phyloP scores from a whole-genome alignment of 2,113 vertebrate genomes.

The Datnioides undecimradiatus region DNA sequence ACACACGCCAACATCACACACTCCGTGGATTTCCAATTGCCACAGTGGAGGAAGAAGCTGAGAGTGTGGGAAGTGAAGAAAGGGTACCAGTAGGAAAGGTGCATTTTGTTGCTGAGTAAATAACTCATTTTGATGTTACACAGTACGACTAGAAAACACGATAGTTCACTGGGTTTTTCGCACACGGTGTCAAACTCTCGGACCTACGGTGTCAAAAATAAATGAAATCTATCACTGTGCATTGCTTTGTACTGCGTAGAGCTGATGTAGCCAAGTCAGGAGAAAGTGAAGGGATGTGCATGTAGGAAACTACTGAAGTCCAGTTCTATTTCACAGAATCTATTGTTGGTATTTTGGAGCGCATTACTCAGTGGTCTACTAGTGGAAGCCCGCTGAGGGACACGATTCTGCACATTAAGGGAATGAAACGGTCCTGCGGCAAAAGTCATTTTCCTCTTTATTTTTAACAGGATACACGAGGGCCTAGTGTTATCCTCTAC shows the following conservation, averaged over 20 bases:
- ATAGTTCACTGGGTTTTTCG: constrained; percentile 55
- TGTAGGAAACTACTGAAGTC: constrained; percentile 12
- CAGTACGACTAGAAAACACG: constrained; percentile 64
- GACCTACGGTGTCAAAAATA: constrained; percentile 49
- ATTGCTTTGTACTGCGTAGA: constrained; percentile 9
- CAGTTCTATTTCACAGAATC: constrained; percentile 50
- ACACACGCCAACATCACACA: constrained; percentile 13
- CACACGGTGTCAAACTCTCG: constrained; percentile 52
- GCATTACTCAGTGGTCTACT: constrained; percentile 43
- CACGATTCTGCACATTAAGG: constrained; percentile 35
- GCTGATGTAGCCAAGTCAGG: constrained; percentile 31
- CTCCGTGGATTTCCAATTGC: constrained; percentile 75
- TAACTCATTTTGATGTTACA: constrained; percentile 75
- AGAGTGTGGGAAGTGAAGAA: constrained; percentile 69
- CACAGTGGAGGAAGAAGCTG: constrained; percentile 61
- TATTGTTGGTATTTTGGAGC: constrained; percentile 67
- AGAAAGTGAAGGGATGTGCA: constrained; percentile 52
- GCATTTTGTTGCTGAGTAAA: constrained; percentile 78
- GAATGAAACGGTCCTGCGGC: constrained; percentile 51
- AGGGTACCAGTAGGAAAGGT: constrained; percentile 61
- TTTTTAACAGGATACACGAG: constrained; percentile 40
- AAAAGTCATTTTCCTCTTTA: constrained; percentile 58
- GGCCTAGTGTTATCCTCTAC: constrained; percentile 2
- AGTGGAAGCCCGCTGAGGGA: constrained; percentile 41
- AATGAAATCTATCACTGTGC: constrained; percentile 31